Evolutionary conservation across 2,113 vertebrate genomes (phyloP).

Genomic region (Bothrops jararaca): DNA sequence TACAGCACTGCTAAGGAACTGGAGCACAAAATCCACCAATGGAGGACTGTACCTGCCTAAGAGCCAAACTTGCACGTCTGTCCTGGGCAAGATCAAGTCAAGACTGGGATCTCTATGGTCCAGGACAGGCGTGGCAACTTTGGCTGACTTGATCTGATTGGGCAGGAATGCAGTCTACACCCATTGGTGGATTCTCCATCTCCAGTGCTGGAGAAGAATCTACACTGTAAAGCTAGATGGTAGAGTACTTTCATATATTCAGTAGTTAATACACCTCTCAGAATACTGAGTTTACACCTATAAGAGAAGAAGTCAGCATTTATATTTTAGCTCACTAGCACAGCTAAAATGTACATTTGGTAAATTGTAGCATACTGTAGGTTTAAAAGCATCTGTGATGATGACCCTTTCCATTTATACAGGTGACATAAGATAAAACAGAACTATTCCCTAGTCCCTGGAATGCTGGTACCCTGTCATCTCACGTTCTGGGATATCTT

Average conservation of each 20-base stretch:
- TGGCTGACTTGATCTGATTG: too few species aligned
- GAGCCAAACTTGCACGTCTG: too few species aligned
- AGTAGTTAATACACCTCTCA: not conserved
- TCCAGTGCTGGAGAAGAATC: too few species aligned
- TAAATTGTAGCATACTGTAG: not conserved
- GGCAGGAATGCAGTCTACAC: too few species aligned
- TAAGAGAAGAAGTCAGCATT: not conserved
- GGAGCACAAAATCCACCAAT: too few species aligned
- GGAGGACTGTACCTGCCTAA: too few species aligned
- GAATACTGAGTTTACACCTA: not conserved
- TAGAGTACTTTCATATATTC: not conserved
- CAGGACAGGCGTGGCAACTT: too few species aligned
- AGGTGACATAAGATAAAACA: not conserved
- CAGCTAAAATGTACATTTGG: not conserved
- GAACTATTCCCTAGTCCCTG: not conserved
- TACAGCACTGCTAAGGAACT: too few species aligned
- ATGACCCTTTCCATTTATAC: not conserved
- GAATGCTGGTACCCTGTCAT: not conserved
- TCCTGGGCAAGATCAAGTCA: too few species aligned
- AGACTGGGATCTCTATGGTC: too few species aligned
- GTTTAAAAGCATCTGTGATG: not conserved
- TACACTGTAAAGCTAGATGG: not conserved
- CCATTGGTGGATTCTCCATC: too few species aligned
- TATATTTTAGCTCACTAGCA: not conserved
- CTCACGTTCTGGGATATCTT: not conserved